A percentile compares a stretch with the other conserved stretches of the same genome.
Conservation (phyloP, 2,888 invertebrate genomes). For the Tachina fera region DNA sequence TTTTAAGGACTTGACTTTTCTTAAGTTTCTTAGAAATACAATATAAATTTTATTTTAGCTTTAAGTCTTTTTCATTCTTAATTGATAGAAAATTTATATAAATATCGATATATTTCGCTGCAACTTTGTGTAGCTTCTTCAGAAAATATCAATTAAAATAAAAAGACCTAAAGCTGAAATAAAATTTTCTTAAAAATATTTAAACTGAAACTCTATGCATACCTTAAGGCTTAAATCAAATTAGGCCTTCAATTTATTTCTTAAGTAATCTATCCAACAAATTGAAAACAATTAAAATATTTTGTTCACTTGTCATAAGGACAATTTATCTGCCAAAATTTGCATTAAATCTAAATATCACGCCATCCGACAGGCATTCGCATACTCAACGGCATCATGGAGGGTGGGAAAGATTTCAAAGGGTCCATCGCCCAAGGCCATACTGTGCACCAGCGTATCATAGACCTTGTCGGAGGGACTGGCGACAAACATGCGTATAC, state of each 20-base stretch:
- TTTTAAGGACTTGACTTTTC: background rate
- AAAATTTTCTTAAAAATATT: background rate
- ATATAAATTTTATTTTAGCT: background rate
- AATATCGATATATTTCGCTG: too few species aligned
- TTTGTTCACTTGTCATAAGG: slow-evolving; percentile 39
- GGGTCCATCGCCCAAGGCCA: slow-evolving; percentile 80
- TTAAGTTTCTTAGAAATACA: background rate
- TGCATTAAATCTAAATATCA: slow-evolving; percentile 73
- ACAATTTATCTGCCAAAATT: slow-evolving; percentile 50
- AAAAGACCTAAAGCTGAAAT: background rate
- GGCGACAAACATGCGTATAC: slow-evolving; percentile 85
- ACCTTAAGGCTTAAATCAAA: slow-evolving; percentile 12
- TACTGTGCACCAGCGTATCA: slow-evolving; percentile 80
- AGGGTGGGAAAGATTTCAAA: slow-evolving; percentile 85
- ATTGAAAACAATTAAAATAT: background rate
- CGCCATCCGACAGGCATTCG: slow-evolving; percentile 79
- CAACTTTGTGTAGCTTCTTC: too few species aligned
- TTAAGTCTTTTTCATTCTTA: background rate
- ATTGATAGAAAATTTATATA: too few species aligned
- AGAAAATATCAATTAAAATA: background rate
- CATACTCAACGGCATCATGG: slow-evolving; percentile 86
- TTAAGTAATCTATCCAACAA: background rate
- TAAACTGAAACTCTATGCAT: slow-evolving; percentile 1
- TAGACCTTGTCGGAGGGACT: slow-evolving; percentile 84
- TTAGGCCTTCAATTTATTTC: background rate